Base-by-base conservation (phyloP, 2,113 vertebrate genomes). In the Phalacrocorax brasilianus region DNA sequence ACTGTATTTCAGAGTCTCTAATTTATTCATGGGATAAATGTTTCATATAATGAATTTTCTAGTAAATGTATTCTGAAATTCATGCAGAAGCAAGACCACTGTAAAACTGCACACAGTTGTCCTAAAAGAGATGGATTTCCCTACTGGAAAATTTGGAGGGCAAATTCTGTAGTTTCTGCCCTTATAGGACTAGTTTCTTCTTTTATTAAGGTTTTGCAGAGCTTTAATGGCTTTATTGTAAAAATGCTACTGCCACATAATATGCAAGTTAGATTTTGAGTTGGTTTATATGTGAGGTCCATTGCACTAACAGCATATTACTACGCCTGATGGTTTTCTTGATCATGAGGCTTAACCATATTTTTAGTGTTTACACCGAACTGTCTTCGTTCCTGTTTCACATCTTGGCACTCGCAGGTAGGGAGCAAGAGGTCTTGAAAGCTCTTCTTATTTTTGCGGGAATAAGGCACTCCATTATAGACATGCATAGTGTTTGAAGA, bases 11-110 rank as follows among this genome's bases (percentile, higher is more conserved):
- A 98, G 96, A 97, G 85, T 94, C 95, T 98, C 96, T 98, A 98
- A 98, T 98, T 98, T 98, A 98, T 98, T 98, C 98, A 98, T 98
- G 97, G 96, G 97, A 98, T 98, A 98, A 98, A 98, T 98, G 98
- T 98, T 98, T 98, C 98, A 98, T 98, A 97, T 98, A 98, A 98
- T 98, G 98, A 98, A 98, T 98, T 98, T 98, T 97, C 91, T 95
- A 97, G 97, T 96, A 97, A 98, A 98, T 98, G 97, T 97, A 98
- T 98, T 98, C 96, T 97, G 97, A 98, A 97, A 97, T 97, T 96
- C 97, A 92, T 96, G 95, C 91, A 96, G 97, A 97, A 97, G 95
- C 89, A 94, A 38, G 78, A 84, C 90, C 91, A 92, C 92, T 98
- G 86, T 97, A 96, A 98, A 98, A 92, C 93, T 91, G 96, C 92